Conservation (phyloP, 2,113 vertebrate species). For the Halichoerus grypus region DNA sequence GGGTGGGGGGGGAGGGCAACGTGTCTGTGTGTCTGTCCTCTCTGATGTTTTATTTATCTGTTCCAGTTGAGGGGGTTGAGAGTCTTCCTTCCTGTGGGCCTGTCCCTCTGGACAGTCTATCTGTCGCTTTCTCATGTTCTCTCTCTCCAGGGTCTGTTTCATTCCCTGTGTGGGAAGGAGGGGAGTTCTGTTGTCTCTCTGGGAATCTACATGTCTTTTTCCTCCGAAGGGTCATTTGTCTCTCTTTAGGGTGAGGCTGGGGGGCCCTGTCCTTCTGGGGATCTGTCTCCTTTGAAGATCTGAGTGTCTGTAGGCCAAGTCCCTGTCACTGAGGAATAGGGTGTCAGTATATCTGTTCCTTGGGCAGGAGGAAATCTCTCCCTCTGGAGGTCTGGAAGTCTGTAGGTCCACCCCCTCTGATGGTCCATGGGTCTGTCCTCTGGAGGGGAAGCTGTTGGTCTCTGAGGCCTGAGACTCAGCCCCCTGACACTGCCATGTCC, state of each 20-base stretch:
- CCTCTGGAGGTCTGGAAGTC: background rate
- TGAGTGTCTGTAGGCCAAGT: background rate
- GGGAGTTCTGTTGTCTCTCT: background rate
- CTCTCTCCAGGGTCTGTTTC: background rate
- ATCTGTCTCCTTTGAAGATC: background rate
- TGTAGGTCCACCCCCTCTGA: background rate
- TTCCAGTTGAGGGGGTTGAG: background rate
- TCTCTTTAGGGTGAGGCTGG: background rate
- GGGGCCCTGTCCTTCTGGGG: background rate
- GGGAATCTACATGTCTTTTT: background rate
- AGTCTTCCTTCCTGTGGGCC: background rate
- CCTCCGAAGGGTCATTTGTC: background rate
- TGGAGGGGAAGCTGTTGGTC: background rate
- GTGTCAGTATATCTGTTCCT: background rate
- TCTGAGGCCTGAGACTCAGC: background rate
- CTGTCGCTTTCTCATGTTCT: background rate
- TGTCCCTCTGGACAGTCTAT: background rate
- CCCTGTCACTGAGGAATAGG: conserved; percentile 81
- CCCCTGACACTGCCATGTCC: background rate
- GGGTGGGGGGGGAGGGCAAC: no score
- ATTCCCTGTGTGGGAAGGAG: background rate
- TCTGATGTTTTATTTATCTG: background rate
- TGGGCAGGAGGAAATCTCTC: background rate
- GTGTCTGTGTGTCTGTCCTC: background rate
- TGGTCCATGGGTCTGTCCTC: background rate